These are phyloP conservation scores for Equus przewalskii DNA, from an alignment of 2,113 vertebrate species.

Conservation along the genomic window DNA sequence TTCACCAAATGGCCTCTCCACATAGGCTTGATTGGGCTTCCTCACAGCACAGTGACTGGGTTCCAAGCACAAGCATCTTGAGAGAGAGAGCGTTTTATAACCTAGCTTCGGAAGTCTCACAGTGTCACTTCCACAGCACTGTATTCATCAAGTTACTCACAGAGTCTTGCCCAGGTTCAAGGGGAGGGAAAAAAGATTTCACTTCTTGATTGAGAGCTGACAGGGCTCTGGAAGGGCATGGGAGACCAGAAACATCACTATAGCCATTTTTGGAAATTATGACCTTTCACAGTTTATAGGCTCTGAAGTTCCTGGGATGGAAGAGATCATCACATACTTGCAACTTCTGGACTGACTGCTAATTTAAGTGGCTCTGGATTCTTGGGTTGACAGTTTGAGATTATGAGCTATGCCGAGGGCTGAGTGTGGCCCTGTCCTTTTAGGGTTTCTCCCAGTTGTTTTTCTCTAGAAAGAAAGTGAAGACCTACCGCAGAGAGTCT, in stretches of 20 bases:
- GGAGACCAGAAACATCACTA: background rate
- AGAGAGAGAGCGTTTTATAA: background rate
- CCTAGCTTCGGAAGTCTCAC: background rate
- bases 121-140: background rate
- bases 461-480: slow-evolving; percentile 55
- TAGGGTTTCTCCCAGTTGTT: slow-evolving; percentile 14
- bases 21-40: background rate
- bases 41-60: background rate
- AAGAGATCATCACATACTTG: background rate
- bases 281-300: background rate
- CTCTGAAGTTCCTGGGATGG: background rate
- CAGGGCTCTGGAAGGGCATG: background rate
- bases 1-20: background rate
- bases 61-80: background rate
- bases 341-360: background rate
- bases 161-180: background rate
- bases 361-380: background rate
- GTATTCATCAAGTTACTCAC: background rate
- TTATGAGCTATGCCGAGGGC: background rate
- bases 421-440: background rate
- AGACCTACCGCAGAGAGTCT: slow-evolving; percentile 38
- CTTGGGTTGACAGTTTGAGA: background rate
- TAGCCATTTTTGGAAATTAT: background rate
- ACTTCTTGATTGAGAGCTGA: background rate
- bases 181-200: background rate